These are phyloP conservation scores for Columba livia DNA, from an alignment of 2,113 vertebrate genomes.

Conservation along the genomic window DNA sequence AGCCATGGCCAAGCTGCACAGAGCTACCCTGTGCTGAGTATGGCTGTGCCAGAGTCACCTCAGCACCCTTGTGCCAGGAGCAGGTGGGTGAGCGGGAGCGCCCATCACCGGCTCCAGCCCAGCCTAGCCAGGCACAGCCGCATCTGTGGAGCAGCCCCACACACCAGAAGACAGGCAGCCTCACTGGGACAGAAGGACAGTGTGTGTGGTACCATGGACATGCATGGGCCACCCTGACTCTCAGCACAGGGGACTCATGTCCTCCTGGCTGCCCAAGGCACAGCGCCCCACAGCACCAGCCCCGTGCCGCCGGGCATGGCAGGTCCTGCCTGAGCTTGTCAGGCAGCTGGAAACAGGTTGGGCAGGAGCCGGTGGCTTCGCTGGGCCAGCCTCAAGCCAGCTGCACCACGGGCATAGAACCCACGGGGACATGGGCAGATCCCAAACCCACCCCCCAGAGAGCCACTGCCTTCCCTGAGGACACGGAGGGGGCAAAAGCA, in stretches of 20 bases:
- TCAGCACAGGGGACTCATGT: fast-evolving
- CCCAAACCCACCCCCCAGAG: fast-evolving
- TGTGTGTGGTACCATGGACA: fast-evolving
- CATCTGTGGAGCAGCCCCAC: fast-evolving
- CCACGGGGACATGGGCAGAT: background rate
- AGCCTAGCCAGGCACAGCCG: background rate
- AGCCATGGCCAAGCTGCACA: fast-evolving
- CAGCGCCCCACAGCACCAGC: fast-evolving
- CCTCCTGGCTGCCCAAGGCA: fast-evolving
- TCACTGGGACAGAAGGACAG: background rate
- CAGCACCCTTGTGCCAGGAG: fast-evolving
- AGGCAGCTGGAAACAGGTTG: background rate
- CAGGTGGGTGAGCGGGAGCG: fast-evolving
- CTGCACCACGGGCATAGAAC: fast-evolving
- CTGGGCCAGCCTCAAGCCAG: background rate
- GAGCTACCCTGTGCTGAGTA: fast-evolving
- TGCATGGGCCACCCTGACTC: fast-evolving
- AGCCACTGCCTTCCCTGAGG: background rate
- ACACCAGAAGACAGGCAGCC: fast-evolving
- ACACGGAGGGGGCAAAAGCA: background rate
- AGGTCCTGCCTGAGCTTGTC: slow-evolving; percentile 39
- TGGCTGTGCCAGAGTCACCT: fast-evolving
- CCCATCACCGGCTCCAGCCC: fast-evolving
- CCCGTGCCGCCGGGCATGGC: background rate
- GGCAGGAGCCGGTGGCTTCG: background rate